Percentiles rank a stretch among this genome's conserved stretches.
Evolutionary conservation across 2,797 vertebrate genomes (phyloP).

Genomic region (Falco concolor): DNA sequence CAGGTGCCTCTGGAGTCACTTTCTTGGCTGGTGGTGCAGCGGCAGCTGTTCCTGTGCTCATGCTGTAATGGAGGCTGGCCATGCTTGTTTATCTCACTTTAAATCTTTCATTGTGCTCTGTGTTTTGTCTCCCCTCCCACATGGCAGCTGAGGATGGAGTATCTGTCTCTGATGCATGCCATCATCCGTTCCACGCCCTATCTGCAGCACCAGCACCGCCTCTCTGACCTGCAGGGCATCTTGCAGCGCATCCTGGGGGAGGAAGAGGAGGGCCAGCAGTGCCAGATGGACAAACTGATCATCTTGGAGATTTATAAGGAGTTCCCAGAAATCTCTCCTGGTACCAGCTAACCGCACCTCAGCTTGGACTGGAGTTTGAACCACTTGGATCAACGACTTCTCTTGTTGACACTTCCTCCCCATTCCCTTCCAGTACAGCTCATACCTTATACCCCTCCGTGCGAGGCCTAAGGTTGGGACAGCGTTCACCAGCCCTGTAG

Average conservation of each 20-base stretch:
- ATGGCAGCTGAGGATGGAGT: slow-evolving; percentile 92
- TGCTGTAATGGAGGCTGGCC: neutral
- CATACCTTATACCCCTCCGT: slow-evolving; percentile 52
- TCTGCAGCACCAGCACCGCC: slow-evolving; percentile 90
- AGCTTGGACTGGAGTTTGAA: slow-evolving; percentile 18
- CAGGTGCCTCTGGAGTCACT: neutral
- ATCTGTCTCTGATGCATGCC: slow-evolving; percentile 95
- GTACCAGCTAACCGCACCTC: slow-evolving; percentile 67
- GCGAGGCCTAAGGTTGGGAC: slow-evolving; percentile 49
- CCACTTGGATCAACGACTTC: slow-evolving; percentile 22
- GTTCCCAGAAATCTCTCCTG: slow-evolving; percentile 84
- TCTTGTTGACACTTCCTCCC: slow-evolving; percentile 62
- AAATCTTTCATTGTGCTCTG: slow-evolving; percentile 1
- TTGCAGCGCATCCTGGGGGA: slow-evolving; percentile 90
- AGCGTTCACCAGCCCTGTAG: neutral
- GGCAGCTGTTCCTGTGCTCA: neutral
- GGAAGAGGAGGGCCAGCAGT: slow-evolving; percentile 81
- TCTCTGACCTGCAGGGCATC: slow-evolving; percentile 85
- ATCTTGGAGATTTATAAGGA: slow-evolving; percentile 91
- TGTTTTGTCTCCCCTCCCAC: slow-evolving; percentile 36
- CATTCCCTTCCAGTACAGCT: slow-evolving; percentile 55
- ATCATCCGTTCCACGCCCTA: slow-evolving; percentile 93
- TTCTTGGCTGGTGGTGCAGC: neutral
- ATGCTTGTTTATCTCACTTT: slow-evolving; percentile 11
- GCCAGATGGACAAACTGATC: slow-evolving; percentile 97